Percentiles rank a stretch among this genome's conserved stretches.
Conservation (phyloP, 92 coral and sea anemone species). For the Metridium senile region DNA sequence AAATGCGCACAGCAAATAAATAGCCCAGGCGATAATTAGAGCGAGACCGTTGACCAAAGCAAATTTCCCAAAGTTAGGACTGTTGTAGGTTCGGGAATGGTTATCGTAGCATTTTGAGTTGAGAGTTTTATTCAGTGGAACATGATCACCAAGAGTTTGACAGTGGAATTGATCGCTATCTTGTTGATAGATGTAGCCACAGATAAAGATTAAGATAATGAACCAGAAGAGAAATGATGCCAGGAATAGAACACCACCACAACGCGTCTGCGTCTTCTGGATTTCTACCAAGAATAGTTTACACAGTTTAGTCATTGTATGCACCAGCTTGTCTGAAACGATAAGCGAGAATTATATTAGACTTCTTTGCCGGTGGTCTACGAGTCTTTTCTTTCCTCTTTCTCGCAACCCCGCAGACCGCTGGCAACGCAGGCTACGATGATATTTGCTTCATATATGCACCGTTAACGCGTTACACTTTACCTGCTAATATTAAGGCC, state of each 20-base stretch:
- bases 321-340: neutral
- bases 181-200: conserved; percentile 28
- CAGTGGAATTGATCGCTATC: conserved; percentile 28
- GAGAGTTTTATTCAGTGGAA: neutral
- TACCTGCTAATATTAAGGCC: too few relatives aligned
- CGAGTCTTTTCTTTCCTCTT: too few relatives aligned
- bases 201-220: conserved; percentile 10
- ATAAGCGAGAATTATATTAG: neutral
- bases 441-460: too few relatives aligned
- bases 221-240: conserved; percentile 32
- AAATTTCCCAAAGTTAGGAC: conserved; percentile 28
- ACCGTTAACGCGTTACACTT: too few relatives aligned
- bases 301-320: conserved; percentile 11
- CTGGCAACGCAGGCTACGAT: too few relatives aligned
- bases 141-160: neutral
- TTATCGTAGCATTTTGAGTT: conserved; percentile 26
- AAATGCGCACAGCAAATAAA: conserved; percentile 45
- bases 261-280: conserved; percentile 46
- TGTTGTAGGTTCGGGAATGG: conserved; percentile 17
- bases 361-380: too few relatives aligned
- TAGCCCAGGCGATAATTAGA: conserved; percentile 22
- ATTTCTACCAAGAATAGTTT: conserved; percentile 20
- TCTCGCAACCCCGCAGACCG: too few relatives aligned
- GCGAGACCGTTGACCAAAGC: conserved; percentile 37
- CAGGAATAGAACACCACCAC: conserved; percentile 32